Conservation (phyloP, 2,797 vertebrate genomes). For the Arvicola amphibius region DNA sequence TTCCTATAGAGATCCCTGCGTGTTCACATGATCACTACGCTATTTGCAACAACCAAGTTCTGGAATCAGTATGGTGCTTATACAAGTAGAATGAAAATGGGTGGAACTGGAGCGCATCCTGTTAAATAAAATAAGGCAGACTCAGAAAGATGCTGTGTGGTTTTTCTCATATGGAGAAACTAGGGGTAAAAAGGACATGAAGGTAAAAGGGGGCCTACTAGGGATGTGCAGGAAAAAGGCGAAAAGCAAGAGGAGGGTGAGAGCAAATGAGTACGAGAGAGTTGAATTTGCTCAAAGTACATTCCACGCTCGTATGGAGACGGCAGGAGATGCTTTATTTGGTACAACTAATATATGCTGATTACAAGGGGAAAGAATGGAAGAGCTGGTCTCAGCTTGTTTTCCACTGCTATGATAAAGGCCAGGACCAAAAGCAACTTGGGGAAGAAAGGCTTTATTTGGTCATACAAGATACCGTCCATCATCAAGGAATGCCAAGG, state of each 20-base stretch:
- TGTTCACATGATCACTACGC: not conserved
- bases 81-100: not conserved
- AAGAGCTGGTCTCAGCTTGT: not conserved
- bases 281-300: not conserved
- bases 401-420: not conserved
- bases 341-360: not conserved
- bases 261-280: not conserved
- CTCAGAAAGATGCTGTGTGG: too few relatives aligned
- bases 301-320: not conserved
- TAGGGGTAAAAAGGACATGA: not conserved
- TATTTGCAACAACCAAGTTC: not conserved
- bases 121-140: not conserved
- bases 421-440: not conserved
- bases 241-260: not conserved
- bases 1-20: not conserved
- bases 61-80: not conserved
- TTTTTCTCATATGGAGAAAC: not conserved
- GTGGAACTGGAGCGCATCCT: not conserved
- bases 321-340: not conserved
- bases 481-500: not conserved
- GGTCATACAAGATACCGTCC: not conserved
- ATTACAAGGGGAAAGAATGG: not conserved
- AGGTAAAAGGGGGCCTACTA: not conserved
- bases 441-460: not conserved
- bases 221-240: not conserved